Evolutionary conservation across 2,797 vertebrate species (phyloP), one percentile per base, ranked within the genome.

Genomic region (Melanotaenia pygmaea): DNA sequence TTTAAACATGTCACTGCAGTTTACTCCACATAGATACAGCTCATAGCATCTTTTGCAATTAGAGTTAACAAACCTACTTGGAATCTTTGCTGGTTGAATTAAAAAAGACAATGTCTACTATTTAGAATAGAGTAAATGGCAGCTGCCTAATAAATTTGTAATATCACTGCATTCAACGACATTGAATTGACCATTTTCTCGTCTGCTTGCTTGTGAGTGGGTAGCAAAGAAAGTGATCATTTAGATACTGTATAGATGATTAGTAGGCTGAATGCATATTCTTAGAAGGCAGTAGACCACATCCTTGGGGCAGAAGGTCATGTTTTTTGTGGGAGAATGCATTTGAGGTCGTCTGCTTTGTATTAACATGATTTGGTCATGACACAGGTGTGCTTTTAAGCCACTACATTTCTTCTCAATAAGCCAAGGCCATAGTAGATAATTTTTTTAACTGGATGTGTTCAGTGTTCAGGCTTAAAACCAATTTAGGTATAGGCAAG

Each of bases 291-390:
- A 40, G 20, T 71, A 40, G 26, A 77, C 60, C 54, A 62, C 64
- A 68, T 75, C 53, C 40, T 1, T 61, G 34, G 60, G 64, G 63
- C 59, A 72, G 50, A 37, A 62, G 72, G 76, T 60, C 51, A 72
- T 76, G 45, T 82, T 67, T 69, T 76, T 51, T 70, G 40, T 68
- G 12, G 56, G 50, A 58, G 61, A 53, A 67, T 72, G 50, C 16
- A 59, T 40, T 66, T 11, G 2, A 71, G 35, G 14, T 54, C 37
- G 66, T 58, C 57, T 63, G 50, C 32, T 78, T 60, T 69, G 45
- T 74, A 80, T 64, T 50, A 79, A 79, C 77, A 82, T 24, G 59
- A 75, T 59, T 32, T 67, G 75, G 70, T 82, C 76, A 80, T 54
- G 67, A 56, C 70, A 79, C 59, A 59, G 65, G 66, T 87, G 64